Evolutionary conservation across 2,113 vertebrate species (phyloP).

Genomic region (Fulica atra): DNA sequence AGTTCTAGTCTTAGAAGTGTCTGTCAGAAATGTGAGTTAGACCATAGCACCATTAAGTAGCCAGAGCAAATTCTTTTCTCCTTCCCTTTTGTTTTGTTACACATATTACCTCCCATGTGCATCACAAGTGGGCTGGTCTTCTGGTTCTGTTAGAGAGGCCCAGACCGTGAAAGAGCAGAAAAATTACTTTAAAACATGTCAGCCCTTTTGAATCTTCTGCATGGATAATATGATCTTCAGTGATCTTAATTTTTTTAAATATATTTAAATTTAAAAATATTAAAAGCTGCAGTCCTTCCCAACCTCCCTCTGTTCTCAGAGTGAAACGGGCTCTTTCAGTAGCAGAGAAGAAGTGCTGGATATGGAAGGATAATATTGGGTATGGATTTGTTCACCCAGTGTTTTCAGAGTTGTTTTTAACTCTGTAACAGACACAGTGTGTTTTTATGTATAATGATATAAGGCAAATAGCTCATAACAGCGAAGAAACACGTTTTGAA

Average conservation of each 20-base stretch:
- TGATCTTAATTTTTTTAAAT: background rate
- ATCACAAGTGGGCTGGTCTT: background rate
- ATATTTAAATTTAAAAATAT: background rate
- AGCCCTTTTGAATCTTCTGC: background rate
- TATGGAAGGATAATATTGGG: background rate
- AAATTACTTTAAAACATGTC: background rate
- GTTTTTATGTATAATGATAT: background rate
- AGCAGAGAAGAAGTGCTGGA: background rate
- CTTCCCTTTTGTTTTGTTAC: background rate
- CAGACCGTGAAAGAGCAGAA: background rate
- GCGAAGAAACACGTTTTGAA: background rate
- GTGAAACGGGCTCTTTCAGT: background rate
- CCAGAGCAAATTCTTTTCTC: background rate
- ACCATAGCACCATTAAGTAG: background rate
- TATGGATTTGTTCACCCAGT: background rate
- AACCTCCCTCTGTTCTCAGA: background rate
- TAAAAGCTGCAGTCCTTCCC: background rate
- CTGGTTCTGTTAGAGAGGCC: background rate
- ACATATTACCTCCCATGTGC: background rate
- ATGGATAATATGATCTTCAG: background rate
- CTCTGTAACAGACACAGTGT: background rate
- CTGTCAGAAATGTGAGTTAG: background rate
- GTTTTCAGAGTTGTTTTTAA: background rate
- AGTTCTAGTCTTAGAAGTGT: background rate
- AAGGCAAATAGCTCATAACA: fast-evolving